These are phyloP conservation scores for Eulacestoma nigropectus DNA, from an alignment of 2,113 vertebrate genomes.

Conservation along the genomic window DNA sequence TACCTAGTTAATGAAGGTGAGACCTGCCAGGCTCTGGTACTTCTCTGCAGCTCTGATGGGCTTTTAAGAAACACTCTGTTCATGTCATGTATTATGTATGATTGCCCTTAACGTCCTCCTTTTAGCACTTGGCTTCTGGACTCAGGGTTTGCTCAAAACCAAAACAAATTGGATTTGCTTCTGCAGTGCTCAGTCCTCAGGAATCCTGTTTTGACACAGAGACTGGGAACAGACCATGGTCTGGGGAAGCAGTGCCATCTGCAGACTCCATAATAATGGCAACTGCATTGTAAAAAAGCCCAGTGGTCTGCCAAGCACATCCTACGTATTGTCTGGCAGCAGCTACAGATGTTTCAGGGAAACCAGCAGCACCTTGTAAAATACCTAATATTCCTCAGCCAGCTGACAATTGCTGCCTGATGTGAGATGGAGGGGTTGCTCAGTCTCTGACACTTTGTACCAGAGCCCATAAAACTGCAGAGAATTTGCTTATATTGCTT, in stretches of 20 bases:
- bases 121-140: neutral
- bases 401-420: neutral
- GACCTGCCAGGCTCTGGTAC: neutral
- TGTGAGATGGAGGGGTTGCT: neutral
- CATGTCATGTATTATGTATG: neutral
- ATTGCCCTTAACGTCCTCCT: neutral
- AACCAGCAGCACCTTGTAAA: neutral
- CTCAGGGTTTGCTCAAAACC: neutral
- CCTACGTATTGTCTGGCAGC: neutral
- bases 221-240: neutral
- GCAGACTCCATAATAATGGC: neutral
- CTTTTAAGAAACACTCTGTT: neutral
- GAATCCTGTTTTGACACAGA: neutral
- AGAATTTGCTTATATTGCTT: neutral
- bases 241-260: neutral
- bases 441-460: neutral
- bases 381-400: neutral
- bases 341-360: neutral
- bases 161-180: neutral
- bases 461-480: neutral
- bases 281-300: neutral
- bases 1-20: slow-evolving; percentile 98
- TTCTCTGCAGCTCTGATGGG: neutral
- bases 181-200: neutral
- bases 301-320: neutral